phyloP scores from a whole-genome alignment of 1,140 invertebrate species.

The Drosophila nigrodunni region DNA sequence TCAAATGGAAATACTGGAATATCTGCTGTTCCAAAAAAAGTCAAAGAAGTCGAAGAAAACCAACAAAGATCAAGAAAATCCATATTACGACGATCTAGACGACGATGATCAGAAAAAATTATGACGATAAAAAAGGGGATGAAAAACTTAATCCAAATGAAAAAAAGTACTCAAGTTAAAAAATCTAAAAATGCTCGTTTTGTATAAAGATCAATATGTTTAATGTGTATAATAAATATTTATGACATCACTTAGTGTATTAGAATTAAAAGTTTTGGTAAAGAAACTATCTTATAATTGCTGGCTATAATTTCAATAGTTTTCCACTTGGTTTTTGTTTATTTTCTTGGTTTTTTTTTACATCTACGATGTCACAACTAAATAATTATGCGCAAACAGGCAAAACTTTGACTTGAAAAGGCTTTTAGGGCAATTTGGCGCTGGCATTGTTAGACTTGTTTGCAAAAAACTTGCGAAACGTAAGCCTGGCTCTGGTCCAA shows the following conservation, averaged over 20 bases:
- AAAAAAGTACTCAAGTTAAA: not conserved
- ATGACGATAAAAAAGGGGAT: not conserved
- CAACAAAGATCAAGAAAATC: not conserved
- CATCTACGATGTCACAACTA: slow-evolving; percentile 57
- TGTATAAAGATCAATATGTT: no score
- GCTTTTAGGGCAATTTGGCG: slow-evolving; percentile 80
- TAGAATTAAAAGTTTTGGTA: not conserved
- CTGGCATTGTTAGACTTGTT: slow-evolving; percentile 77
- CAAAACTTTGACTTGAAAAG: slow-evolving; percentile 77
- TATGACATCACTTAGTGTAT: not conserved
- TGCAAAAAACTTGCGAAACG: slow-evolving; percentile 55
- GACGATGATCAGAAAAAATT: not conserved
- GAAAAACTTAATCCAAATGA: not conserved
- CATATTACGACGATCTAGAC: not conserved
- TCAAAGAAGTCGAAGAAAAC: not conserved
- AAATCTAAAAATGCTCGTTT: no score
- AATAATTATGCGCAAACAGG: slow-evolving; percentile 81
- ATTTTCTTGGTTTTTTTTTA: slow-evolving; percentile 14
- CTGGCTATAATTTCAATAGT: slow-evolving; percentile 20
- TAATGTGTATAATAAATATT: no score
- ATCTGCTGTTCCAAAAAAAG: slow-evolving; percentile 25
- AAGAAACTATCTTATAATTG: slow-evolving; percentile 19
- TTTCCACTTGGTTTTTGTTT: slow-evolving; percentile 29
- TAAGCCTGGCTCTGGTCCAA: slow-evolving; percentile 64
- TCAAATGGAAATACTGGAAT: slow-evolving; percentile 56